Evolutionary conservation across 2,113 vertebrate species (phyloP), one percentile per base, ranked within the genome.

Genomic region (Menidia beryllina): DNA sequence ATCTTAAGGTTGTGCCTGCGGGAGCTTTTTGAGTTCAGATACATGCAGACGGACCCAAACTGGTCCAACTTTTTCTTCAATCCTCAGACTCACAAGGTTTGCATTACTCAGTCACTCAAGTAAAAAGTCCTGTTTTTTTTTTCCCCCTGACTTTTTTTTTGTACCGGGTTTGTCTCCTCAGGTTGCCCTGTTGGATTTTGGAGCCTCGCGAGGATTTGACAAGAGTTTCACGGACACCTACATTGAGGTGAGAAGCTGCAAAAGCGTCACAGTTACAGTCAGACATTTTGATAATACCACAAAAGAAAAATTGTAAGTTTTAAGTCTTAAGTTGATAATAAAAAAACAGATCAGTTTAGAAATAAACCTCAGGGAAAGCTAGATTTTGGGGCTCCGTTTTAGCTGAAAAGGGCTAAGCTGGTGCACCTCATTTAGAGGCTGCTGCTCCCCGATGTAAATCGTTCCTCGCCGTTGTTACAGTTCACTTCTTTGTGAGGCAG

Each of bases 31-130:
- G 96, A 99, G 86, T 99, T 98, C 88, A 93, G 94, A 19, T 96
- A 94, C 89, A 99, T 99, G 97, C 97, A 99, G 92, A 99, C 97
- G 0, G 97, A 99, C 79, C 97, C 97, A 13, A 99, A 99, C 91
- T 99, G 97, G 97, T 98, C 97, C 20, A 99, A 99, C 89, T 99
- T 99, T 91, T 97, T 98, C 81, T 99, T 97, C 0, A 95, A 98
- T 72, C 97, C 96, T 0, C 93, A 97, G 85, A 65, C 89, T 50
- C 95, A 98, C 81, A 96, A 93, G 95, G 97, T 97, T 84, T 57
- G 92, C 75, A 24, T 34, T 12, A 15, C 43, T 49, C 3, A 14
- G 0, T 26, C 19, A 0, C 2, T 9, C 11, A 5, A 19, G 1
- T 11, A 13, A n/a, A 5, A 12, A 0, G 12, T 2, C 23, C 4